A percentile compares a stretch with the other conserved stretches of the same genome.
phyloP scores from a whole-genome alignment of 2,797 vertebrate genomes.

The Luscinia megarhynchos region DNA sequence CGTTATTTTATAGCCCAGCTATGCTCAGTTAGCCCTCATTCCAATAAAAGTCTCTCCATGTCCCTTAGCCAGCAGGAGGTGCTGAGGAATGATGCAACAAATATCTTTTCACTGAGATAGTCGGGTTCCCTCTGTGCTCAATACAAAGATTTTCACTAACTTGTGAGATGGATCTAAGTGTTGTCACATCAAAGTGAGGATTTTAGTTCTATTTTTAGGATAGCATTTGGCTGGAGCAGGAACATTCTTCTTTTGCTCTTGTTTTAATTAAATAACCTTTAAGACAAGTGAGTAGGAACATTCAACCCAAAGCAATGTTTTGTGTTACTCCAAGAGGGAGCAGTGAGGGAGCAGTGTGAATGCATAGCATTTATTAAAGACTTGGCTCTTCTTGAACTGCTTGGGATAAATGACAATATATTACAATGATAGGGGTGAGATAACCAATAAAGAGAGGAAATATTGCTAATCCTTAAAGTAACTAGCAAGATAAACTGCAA shows the following conservation, averaged over 20 bases:
- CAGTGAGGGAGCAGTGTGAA: neutral
- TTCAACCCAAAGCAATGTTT: neutral
- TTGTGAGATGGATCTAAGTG: neutral
- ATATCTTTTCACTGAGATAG: neutral
- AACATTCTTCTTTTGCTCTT: slow-evolving; percentile 27
- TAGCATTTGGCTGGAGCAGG: neutral
- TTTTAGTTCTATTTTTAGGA: slow-evolving; percentile 34
- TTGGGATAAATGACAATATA: neutral
- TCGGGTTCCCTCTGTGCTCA: neutral
- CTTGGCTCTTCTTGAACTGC: neutral
- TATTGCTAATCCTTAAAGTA: neutral
- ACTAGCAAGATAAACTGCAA: neutral
- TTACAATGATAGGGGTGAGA: neutral
- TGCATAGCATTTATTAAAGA: neutral
- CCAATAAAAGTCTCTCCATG: neutral
- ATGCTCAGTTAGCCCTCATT: neutral
- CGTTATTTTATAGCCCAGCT: neutral
- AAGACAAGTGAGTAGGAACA: slow-evolving; percentile 16
- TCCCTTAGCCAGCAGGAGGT: neutral
- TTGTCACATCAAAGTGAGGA: slow-evolving; percentile 8
- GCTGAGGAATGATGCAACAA: slow-evolving; percentile 19
- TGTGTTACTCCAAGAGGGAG: neutral
- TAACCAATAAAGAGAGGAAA: neutral
- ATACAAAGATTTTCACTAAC: neutral
- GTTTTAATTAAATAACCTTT: slow-evolving; percentile 52